Evolutionary conservation across 2,113 vertebrate genomes (phyloP), one percentile per base, ranked within the genome.

Genomic region (Pelvicachromis taeniatus): DNA sequence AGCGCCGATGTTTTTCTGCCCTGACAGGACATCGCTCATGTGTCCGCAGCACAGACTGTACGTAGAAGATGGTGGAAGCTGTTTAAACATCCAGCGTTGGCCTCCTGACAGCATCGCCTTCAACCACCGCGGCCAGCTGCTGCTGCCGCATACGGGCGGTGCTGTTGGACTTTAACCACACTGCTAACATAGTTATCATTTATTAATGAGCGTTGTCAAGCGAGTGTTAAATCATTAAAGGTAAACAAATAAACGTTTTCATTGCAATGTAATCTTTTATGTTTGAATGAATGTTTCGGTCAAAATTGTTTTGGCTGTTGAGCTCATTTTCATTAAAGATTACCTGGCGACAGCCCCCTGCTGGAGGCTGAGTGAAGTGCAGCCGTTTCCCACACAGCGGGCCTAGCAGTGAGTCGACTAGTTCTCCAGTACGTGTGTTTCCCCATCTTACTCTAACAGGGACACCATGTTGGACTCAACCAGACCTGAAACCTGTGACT

Each of bases 21-120:
- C 35, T 2, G 42, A 42, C 12, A 23, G n/a, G 0, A 23, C 3
- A 3, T 13, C 7, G 0, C 19, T 23, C 35, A 38, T 3, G 2
- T 65, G 61, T 40, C 7, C n/a, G 23, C 7, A 42, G 23, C n/a
- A 68, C 10, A 40, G 19, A 40, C 61, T 40, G 61, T 63, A 65
- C 9, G 16, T 45, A 45, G 21, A 70, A 26, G 21, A 70, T 70
- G 63, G 21, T 14, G 7, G 7, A 38, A n/a, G 59, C 33, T n/a
- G 12, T 68, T 42, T 68, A 1, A 42, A 68, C 21, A n/a, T 68
- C n/a, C 35, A 68, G 48, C 48, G 7, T 16, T 16, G 16, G 48
- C 17, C 48, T 50, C 48, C 48, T 9, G 42, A 3, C 6, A 45
- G 13, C 42, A 14, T 14, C 42, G 14, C 42, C 13, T 13, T 50